Base-by-base conservation (phyloP, 2,113 vertebrate species). In the Prunella fulvescens region DNA sequence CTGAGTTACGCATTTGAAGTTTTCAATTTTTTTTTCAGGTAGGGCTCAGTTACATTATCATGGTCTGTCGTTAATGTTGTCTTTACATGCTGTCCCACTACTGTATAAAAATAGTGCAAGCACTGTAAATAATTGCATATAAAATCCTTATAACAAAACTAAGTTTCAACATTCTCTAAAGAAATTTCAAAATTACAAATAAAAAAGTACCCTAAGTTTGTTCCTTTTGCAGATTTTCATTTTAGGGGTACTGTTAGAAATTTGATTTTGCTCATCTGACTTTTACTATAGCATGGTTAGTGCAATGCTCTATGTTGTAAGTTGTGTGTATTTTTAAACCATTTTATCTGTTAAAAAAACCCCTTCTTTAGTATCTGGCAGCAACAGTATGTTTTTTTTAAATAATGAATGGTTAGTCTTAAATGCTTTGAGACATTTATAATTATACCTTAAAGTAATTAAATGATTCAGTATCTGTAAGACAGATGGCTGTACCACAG, bases 361-460 rank as follows among this genome's bases (percentile, higher is more conserved):
- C 53, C 1, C 3, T 4, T 57, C 39, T 67, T 51, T 50, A 66
- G 6, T 53, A 60, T 81, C 44, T 78, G 64, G 58, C 39, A 83
- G 24, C 28, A 80, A 25, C 10, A 70, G 9, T 66, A 23, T 48
- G 11, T 24, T 11, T 58, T 89, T 93, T 81, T 42, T 0, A 35
- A 95, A 42, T 91, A 88, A 95, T 80, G 42, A 82, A 80, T 90
- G 54, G 20, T 85, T 94, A 19, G 8, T 78, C 60, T 91, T 90
- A 92, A 90, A 91, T 20, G 2, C 69, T 86, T 91, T 80, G 64
- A 86, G 90, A 88, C 64, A 71, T 92, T 35, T 92, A 45, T 95
- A 90, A 96, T 96, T 95, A 78, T 31, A 96, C 85, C 90, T 94
- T 90, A 77, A 93, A 90, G 84, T 93, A 96, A 95, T 91, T 72